These are phyloP conservation scores for Drosophila hydei DNA, from an alignment of 1,140 invertebrate genomes.

Conservation along the genomic window DNA sequence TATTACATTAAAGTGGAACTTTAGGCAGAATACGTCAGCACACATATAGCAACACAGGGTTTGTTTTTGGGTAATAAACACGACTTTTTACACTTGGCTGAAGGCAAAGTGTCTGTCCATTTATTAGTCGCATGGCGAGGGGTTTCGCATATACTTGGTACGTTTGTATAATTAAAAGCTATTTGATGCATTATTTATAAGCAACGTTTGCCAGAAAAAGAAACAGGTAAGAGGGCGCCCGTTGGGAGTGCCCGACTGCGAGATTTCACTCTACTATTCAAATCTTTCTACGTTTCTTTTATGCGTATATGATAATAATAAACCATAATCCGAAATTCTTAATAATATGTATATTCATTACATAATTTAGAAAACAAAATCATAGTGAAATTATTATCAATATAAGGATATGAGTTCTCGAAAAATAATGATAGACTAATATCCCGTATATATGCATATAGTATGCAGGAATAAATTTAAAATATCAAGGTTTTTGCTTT, in stretches of 20 bases:
- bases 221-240: too few species aligned
- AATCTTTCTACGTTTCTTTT: too few species aligned
- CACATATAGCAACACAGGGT: slow-evolving; percentile 2
- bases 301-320: too few species aligned
- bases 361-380: too few species aligned
- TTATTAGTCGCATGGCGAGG: slow-evolving; percentile 7
- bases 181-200: slow-evolving; percentile 72
- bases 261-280: not conserved
- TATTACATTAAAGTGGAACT: slow-evolving; percentile 74
- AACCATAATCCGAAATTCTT: too few species aligned
- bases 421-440: too few species aligned
- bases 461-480: too few species aligned
- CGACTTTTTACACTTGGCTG: slow-evolving; percentile 72
- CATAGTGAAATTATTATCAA: too few species aligned
- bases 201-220: slow-evolving; percentile 1
- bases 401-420: too few species aligned
- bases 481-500: too few species aligned
- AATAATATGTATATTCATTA: too few species aligned
- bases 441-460: too few species aligned
- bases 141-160: not conserved
- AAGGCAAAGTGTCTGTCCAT: slow-evolving; percentile 44
- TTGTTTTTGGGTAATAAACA: slow-evolving; percentile 77
- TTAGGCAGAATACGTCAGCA: slow-evolving; percentile 17
- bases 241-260: not conserved
- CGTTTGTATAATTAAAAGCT: slow-evolving; percentile 74